Conservation (phyloP, 2,113 vertebrate species). For the Prietella phreatophila region DNA sequence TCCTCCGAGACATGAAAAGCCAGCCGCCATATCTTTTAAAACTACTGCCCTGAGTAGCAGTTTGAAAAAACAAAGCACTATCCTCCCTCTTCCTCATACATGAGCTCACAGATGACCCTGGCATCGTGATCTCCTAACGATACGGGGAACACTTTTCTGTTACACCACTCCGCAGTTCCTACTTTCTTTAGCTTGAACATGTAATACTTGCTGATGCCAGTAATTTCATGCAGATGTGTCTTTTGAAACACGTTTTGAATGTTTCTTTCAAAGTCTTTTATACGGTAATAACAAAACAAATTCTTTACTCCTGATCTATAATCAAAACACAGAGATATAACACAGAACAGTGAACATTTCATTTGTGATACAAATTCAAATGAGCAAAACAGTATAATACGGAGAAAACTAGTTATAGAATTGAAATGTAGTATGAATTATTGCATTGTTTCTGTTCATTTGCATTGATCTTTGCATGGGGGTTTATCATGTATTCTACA, state of each 20-base stretch:
- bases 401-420: background rate
- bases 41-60: background rate
- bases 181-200: background rate
- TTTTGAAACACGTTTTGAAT: no score
- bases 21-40: background rate
- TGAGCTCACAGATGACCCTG: no score
- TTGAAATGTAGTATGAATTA: background rate
- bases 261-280: no score
- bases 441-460: constrained; percentile 71
- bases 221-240: background rate
- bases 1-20: background rate
- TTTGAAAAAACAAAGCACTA: no score
- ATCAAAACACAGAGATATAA: background rate
- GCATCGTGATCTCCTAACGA: no score
- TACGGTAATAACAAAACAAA: background rate
- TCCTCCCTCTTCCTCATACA: no score
- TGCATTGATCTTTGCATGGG: constrained; percentile 78
- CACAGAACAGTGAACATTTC: background rate
- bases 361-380: background rate
- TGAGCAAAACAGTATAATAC: background rate
- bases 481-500: no score
- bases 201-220: background rate
- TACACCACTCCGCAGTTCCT: background rate
- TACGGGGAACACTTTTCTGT: no score
- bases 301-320: background rate